Percentiles rank a stretch among this genome's conserved stretches.
phyloP scores from a whole-genome alignment of 2,888 invertebrate species.

The Esperia sulphurella region DNA sequence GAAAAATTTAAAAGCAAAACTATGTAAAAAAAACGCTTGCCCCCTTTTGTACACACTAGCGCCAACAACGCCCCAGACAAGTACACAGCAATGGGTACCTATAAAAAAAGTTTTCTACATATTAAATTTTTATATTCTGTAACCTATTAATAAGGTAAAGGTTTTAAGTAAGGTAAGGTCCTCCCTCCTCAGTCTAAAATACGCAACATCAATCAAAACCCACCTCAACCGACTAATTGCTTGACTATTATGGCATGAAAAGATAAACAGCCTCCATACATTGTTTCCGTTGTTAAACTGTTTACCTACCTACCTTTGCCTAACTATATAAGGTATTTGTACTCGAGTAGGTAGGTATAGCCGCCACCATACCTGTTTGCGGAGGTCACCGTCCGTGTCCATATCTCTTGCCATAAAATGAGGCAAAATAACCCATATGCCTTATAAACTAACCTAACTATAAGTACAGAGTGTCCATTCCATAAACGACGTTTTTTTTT shows the following conservation, averaged over 20 bases:
- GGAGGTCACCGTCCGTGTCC: slow-evolving; percentile 10
- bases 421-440: background rate
- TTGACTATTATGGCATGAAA: background rate
- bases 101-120: no score
- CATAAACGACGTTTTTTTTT: no score
- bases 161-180: no score
- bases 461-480: background rate
- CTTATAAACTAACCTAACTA: background rate
- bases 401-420: slow-evolving; percentile 1
- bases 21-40: no score
- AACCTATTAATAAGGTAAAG: no score
- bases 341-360: background rate
- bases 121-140: no score
- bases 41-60: no score
- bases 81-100: no score
- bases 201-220: background rate
- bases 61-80: no score
- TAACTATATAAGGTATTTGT: background rate
- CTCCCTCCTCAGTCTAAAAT: no score
- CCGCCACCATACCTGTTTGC: slow-evolving; percentile 8
- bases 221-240: background rate
- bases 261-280: background rate
- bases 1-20: no score
- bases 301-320: background rate
- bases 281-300: background rate